phyloP scores from a whole-genome alignment of 2,888 invertebrate genomes.

The Melieria omissa region DNA sequence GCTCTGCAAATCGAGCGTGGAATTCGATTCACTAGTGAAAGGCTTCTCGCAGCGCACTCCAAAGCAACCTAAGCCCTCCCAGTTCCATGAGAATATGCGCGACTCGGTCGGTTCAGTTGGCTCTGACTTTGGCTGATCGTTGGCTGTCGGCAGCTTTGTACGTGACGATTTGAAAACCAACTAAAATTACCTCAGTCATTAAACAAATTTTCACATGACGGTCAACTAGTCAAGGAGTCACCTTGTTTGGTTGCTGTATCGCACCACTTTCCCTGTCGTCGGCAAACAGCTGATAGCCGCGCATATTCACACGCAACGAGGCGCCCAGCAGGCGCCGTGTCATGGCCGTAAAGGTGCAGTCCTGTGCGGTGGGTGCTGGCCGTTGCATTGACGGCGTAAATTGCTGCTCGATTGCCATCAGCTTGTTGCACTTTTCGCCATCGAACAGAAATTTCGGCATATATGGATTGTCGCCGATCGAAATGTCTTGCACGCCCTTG shows the following conservation, averaged over 20 bases:
- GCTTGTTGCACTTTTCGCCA: slow-evolving; percentile 44
- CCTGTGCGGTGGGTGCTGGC: slow-evolving; percentile 15
- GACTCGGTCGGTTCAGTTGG: not conserved
- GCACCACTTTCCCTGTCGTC: slow-evolving; percentile 7
- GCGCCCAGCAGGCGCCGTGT: slow-evolving; percentile 47
- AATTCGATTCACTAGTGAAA: slow-evolving; percentile 50
- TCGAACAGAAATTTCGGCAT: slow-evolving; percentile 49
- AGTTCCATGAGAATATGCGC: slow-evolving; percentile 49
- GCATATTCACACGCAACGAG: slow-evolving; percentile 46
- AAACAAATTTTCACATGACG: too few relatives aligned
- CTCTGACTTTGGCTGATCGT: not conserved
- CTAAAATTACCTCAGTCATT: too few relatives aligned
- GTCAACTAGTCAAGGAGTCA: too few relatives aligned
- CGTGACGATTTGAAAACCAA: too few relatives aligned
- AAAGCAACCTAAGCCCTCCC: slow-evolving; percentile 53
- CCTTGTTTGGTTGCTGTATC: too few relatives aligned
- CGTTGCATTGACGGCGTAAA: slow-evolving; percentile 26
- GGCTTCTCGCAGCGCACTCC: slow-evolving; percentile 47
- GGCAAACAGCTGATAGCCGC: slow-evolving; percentile 44
- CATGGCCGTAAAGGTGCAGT: slow-evolving; percentile 50
- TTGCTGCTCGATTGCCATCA: slow-evolving; percentile 47
- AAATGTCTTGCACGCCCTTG: slow-evolving; percentile 46
- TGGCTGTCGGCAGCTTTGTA: too few relatives aligned
- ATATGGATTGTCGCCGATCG: slow-evolving; percentile 49
- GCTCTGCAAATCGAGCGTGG: slow-evolving; percentile 49